Conservation (phyloP, 2,113 vertebrate genomes). For the Calyptomena viridis region DNA sequence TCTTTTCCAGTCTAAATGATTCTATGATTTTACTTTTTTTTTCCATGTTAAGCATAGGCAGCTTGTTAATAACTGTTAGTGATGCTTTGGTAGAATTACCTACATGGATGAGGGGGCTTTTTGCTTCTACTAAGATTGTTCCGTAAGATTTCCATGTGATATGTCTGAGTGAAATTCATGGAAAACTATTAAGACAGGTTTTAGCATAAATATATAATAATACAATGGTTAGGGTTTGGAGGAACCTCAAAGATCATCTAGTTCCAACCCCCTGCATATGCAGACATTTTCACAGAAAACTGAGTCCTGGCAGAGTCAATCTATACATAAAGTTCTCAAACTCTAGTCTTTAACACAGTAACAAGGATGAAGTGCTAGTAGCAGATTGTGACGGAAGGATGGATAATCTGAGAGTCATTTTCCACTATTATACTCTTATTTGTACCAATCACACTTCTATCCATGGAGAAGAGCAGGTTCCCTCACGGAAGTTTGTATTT, state of each 20-base stretch:
- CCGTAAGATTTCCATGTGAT: not conserved
- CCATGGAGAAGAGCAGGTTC: not conserved
- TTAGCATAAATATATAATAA: not conserved
- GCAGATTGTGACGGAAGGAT: not conserved
- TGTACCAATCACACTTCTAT: not conserved
- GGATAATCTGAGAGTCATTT: not conserved
- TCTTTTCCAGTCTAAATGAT: not conserved
- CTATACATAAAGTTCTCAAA: not conserved
- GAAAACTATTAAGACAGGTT: not conserved
- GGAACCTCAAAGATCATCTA: not conserved
- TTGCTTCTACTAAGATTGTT: not conserved
- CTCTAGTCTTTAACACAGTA: not conserved
- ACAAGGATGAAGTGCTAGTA: not conserved
- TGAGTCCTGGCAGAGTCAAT: not conserved
- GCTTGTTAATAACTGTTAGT: not conserved
- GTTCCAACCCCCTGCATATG: not conserved
- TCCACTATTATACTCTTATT: not conserved
- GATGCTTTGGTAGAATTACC: not conserved
- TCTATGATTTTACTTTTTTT: not conserved
- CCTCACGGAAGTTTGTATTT: not conserved
- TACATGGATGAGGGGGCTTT: fast-evolving
- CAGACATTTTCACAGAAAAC: not conserved
- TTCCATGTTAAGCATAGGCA: not conserved
- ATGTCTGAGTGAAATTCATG: not conserved
- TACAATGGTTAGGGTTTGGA: not conserved